Evolutionary conservation across 2,797 vertebrate genomes (phyloP).

Genomic region (Ctenopoma multispine): DNA sequence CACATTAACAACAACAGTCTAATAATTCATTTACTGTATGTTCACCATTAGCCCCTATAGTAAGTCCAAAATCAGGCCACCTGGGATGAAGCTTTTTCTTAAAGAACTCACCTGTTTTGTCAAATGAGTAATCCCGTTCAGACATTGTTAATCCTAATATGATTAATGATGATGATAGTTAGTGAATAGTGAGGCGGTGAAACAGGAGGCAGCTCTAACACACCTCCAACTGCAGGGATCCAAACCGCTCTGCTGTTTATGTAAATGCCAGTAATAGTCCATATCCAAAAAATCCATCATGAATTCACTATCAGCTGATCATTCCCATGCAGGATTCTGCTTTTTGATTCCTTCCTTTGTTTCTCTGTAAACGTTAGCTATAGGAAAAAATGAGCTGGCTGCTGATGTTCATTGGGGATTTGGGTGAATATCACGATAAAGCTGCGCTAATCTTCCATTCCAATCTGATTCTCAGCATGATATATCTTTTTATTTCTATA

Average conservation of each 20-base stretch:
- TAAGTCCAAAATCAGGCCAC: neutral
- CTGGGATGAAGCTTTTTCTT: too few species aligned
- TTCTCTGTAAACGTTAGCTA: conserved; percentile 55
- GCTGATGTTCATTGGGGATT: conserved; percentile 42
- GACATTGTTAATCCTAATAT: neutral
- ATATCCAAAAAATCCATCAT: conserved; percentile 23
- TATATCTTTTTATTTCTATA: conserved; percentile 73
- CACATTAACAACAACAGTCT: too few species aligned
- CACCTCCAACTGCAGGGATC: neutral
- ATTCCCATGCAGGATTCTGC: conserved; percentile 5
- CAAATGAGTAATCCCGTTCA: conserved; percentile 5
- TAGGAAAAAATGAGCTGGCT: conserved; percentile 30
- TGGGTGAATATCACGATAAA: conserved; percentile 71
- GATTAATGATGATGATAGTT: neutral
- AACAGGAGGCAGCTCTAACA: neutral
- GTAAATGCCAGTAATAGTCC: conserved; percentile 19
- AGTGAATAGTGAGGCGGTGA: neutral
- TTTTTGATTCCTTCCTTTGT: conserved; percentile 29
- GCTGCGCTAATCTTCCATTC: conserved; percentile 72
- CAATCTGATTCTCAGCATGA: conserved; percentile 78
- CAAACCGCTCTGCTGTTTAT: conserved; percentile 21
- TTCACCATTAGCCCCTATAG: too few species aligned
- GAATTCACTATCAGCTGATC: conserved; percentile 20
- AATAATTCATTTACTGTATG: too few species aligned
- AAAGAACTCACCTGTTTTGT: conserved; percentile 13